Evolutionary conservation across 2,113 vertebrate species (phyloP).

Genomic region (Istiophorus platypterus): DNA sequence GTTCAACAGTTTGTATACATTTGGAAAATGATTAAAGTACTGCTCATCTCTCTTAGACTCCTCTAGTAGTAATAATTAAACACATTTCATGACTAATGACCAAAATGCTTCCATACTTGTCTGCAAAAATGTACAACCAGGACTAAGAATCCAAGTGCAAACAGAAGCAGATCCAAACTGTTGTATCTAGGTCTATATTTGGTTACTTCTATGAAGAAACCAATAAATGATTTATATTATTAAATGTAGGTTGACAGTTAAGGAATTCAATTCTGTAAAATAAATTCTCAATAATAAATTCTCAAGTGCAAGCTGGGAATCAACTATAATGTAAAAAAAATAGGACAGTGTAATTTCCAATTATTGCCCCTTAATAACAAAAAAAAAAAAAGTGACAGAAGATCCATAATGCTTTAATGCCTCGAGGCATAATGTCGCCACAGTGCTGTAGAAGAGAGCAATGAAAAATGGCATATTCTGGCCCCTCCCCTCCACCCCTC

Average conservation of each 20-base stretch:
- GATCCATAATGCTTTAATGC: conserved; percentile 20
- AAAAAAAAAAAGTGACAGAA: conserved; percentile 1
- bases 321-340: conserved; percentile 2
- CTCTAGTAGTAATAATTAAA: not conserved
- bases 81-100: not conserved
- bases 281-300: too few species aligned
- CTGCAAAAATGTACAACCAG: not conserved
- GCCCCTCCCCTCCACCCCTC: not conserved
- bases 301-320: not conserved
- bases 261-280: not conserved
- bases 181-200: not conserved
- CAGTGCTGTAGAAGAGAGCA: conserved; percentile 6
- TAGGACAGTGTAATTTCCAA: not conserved
- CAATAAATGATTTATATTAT: not conserved
- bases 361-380: not conserved
- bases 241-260: not conserved
- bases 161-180: not conserved
- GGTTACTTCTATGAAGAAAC: not conserved
- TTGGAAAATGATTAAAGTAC: not conserved
- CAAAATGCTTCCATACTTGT: not conserved
- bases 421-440: conserved; percentile 8
- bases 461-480: conserved; percentile 2
- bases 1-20: not conserved
- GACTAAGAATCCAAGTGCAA: not conserved
- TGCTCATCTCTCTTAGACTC: too few species aligned